phyloP scores from a whole-genome alignment of 2,113 vertebrate genomes.

The cattle (Bos taurus) region ARS-UCD2.0 NC_037348.1:25510001-25510500 shows the following conservation, averaged over 20 bases:
- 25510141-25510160: neutral
- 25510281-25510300: neutral
- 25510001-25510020: neutral
- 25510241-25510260: accelerated
- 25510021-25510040: neutral
- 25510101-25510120: neutral
- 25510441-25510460: neutral
- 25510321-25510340: neutral
- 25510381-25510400: neutral
- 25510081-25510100: too few relatives aligned
- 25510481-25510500: neutral
- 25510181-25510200: neutral
- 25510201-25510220: neutral
- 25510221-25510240: neutral
- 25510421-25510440: neutral
- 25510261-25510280: neutral
- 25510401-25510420: neutral
- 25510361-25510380: neutral
- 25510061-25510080: neutral
- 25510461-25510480: neutral
- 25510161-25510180: neutral
- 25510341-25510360: neutral
- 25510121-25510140: neutral
- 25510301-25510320: neutral
- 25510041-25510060: neutral